Base-by-base conservation (phyloP, 2,113 vertebrate species). In the Theristicus caerulescens region DNA sequence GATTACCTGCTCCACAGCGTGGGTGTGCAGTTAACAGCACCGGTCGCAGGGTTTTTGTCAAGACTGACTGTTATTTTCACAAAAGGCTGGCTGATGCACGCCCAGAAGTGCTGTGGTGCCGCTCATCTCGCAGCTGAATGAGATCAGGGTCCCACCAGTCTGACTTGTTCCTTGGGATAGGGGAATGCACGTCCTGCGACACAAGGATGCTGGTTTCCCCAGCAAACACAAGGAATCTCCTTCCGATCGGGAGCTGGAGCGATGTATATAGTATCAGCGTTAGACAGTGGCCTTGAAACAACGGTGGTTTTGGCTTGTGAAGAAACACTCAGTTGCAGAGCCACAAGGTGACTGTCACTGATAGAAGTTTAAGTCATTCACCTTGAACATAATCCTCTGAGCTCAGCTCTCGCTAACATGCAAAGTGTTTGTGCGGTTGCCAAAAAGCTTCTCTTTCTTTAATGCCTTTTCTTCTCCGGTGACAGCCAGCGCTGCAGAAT, bases 1-100 rank as follows among this genome's bases (percentile, higher is more conserved):
- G 31, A 27, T 32, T 27, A n/a, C 16, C 42, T 4, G 17, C 38
- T 59, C 24, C 0, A 0, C 20, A 13, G 67, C 14, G 0, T 19
- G 46, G 38, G 51, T 20, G 16, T 7, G 26, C 38, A 52, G 18
- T 27, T 38, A 13, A 29, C 44, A 29, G 86, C 31, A 3, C 24
- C 2, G 2, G 40, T 16, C 38, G 18, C 40, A 2, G 67, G 62
- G 42, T 1, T 49, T 25, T 34, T 18, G n/a, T 36, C 21, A 29
- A 7, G 27, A 3, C 16, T 16, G 34, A 10, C 21, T 24, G 29
- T 21, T 32, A 4, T 10, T 58, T 44, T 51, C 58, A 21, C 25
- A 16, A 22, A 32, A 32, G 36, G 36, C 38, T 27, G 66, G 36
- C 59, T 61, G 67, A 15, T 6, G 16, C 25, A 17, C 4, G 1